Evolutionary conservation across 2,797 vertebrate genomes (phyloP), one percentile per base, ranked within the genome.

Genomic region (Acanthurus lineatus): DNA sequence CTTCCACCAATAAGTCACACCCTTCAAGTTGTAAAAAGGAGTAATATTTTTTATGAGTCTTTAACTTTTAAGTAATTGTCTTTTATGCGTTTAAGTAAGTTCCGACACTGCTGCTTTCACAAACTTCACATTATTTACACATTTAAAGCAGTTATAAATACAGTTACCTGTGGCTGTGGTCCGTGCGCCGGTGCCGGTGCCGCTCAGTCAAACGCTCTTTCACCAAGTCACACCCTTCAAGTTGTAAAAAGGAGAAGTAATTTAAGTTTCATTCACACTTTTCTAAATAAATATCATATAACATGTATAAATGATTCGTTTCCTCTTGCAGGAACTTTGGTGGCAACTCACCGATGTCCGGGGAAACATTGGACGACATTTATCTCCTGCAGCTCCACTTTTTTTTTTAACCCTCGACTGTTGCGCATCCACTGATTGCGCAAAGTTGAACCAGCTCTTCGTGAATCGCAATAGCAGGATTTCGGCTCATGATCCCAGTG

Each of bases 321-420:
- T 22, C 0, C 0, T 4, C 2, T 2, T 51, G 8, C 19, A 9
- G 0, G 20, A 69, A 44, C 5, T 9, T 4, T 3, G 67, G 1
- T 5, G 15, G 6, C 1, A 62, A 66, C 72, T 53, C 28, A 75
- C 69, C 20, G 49, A 28, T 9, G 35, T 28, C 35, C 74, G 48
- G 32, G 6, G 60, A 40, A 40, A 52, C 38, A 20, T 0, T 3
- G 4, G 1, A 15, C 40, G 9, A 25, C 51, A 22, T 53, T 16
- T 2, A 17, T 48, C n/a, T 1, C 56, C 16, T 14, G 56, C 9
- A 2, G 9, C n/a, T 64, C 0, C 53, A 10, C n/a, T 20, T 72
- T 74, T 69, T 56, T n/a, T n/a, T n/a, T n/a, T n/a, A n/a, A 80
- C 81, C 54, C 81, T 51, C 25, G 49, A 9, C 17, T 8, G 32